Conservation (phyloP, 2,113 vertebrate species). For the Cyprinodon brontotheroides region DNA sequence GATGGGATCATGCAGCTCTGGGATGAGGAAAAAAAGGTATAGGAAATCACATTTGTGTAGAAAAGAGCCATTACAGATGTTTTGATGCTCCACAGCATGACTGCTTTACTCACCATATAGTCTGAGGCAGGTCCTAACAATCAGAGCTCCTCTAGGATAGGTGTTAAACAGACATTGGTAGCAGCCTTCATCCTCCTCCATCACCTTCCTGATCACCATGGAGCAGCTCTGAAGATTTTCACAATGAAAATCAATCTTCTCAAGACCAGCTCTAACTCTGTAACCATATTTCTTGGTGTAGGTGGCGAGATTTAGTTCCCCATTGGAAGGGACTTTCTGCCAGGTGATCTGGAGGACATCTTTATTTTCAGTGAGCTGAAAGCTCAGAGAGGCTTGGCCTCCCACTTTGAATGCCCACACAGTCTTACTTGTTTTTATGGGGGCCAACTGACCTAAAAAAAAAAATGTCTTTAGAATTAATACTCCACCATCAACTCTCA, state of each 20-base stretch:
- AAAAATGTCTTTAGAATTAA: too few relatives aligned
- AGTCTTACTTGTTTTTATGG: conserved; percentile 6
- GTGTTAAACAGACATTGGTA: conserved; percentile 55
- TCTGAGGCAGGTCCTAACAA: conserved; percentile 18
- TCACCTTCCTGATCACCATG: conserved; percentile 37
- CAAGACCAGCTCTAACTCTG: neutral
- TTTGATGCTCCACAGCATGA: neutral
- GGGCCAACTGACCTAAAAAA: too few relatives aligned
- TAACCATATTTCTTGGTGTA: neutral
- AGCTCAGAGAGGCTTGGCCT: conserved; percentile 22
- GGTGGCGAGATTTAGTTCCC: neutral
- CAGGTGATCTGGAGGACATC: conserved; percentile 52
- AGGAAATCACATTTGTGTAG: too few relatives aligned
- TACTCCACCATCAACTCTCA: too few relatives aligned
- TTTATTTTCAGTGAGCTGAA: conserved; percentile 14
- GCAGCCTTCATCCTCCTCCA: conserved; percentile 40
- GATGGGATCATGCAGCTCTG: too few relatives aligned
- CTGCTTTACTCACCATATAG: conserved; percentile 38
- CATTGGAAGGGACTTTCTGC: conserved; percentile 22
- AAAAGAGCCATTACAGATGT: too few relatives aligned
- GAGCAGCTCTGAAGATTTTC: conserved; percentile 30
- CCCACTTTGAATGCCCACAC: conserved; percentile 29
- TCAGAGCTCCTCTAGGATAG: conserved; percentile 26
- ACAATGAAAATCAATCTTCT: conserved; percentile 9
- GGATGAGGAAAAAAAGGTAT: too few relatives aligned